phyloP scores from a whole-genome alignment of 2,797 vertebrate species.

The Esox lucius region DNA sequence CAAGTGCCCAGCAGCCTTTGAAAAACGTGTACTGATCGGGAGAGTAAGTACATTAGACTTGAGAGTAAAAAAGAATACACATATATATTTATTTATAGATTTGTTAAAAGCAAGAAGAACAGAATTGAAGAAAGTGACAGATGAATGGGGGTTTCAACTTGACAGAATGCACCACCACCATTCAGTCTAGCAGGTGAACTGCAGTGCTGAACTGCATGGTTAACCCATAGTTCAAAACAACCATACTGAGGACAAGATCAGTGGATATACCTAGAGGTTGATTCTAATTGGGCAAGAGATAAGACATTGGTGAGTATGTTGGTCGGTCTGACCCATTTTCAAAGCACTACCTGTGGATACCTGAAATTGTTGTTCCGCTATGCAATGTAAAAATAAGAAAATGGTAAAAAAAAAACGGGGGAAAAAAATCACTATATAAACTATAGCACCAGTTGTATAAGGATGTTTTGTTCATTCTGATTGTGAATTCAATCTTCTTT shows the following conservation, averaged over 20 bases:
- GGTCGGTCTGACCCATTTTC: not conserved
- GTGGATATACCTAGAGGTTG: not conserved
- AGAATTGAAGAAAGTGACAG: constrained; percentile 4
- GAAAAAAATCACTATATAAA: not conserved
- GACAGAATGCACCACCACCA: not conserved
- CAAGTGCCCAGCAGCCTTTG: not conserved
- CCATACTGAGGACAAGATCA: not conserved
- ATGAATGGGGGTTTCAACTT: not conserved
- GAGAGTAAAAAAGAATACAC: constrained; percentile 10
- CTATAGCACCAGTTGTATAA: not conserved
- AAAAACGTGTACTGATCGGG: not conserved
- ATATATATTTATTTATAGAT: constrained; percentile 8
- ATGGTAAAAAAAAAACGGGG: not conserved
- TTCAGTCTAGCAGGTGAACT: not conserved
- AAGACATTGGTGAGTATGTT: constrained; percentile 1
- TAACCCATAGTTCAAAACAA: not conserved
- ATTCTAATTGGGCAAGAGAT: not conserved
- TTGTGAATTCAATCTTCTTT: not conserved
- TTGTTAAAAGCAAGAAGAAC: constrained; percentile 1
- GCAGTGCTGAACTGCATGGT: not conserved
- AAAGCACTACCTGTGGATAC: not conserved
- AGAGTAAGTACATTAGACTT: not conserved
- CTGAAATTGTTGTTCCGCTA: too few relatives aligned
- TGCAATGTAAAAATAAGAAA: not conserved
- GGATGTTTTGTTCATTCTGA: not conserved